A percentile compares a stretch with the other conserved stretches of the same genome.
Evolutionary conservation across 2,113 vertebrate species (phyloP).

Genomic region (Theristicus caerulescens): DNA sequence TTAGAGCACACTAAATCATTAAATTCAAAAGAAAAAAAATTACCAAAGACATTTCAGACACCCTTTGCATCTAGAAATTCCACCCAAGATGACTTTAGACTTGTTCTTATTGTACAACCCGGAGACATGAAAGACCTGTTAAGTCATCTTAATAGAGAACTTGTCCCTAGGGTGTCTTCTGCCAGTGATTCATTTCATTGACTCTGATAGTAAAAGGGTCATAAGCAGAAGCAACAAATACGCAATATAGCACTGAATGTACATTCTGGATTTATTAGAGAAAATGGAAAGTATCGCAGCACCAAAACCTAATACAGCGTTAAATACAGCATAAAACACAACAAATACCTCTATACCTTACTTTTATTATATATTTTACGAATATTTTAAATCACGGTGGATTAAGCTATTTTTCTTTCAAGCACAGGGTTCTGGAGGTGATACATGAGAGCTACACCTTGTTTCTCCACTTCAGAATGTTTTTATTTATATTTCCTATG

Average conservation of each 20-base stretch:
- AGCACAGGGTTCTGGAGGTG: background rate
- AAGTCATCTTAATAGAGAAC: conserved; percentile 49
- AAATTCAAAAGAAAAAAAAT: background rate
- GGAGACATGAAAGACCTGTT: conserved; percentile 41
- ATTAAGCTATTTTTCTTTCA: background rate
- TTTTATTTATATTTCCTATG: background rate
- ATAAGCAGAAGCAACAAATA: conserved; percentile 57
- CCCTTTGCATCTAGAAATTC: conserved; percentile 12
- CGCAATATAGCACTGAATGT: background rate
- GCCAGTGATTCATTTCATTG: conserved; percentile 53
- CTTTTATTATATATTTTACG: background rate
- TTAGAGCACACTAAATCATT: background rate
- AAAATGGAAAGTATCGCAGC: background rate
- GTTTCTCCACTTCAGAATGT: background rate
- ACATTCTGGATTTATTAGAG: conserved; percentile 33
- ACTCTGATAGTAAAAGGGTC: conserved; percentile 51
- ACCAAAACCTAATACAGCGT: background rate
- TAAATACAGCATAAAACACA: conserved; percentile 30
- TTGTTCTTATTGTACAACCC: conserved; percentile 1
- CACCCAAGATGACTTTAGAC: conserved; percentile 37
- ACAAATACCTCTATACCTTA: background rate
- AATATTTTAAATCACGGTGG: background rate
- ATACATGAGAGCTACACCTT: background rate
- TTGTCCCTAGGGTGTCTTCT: conserved; percentile 52
- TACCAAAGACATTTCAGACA: background rate